A percentile compares a stretch with the other conserved stretches of the same genome.
phyloP scores from a whole-genome alignment of 1,140 invertebrate species.

The Dreissena rostriformis region DNA sequence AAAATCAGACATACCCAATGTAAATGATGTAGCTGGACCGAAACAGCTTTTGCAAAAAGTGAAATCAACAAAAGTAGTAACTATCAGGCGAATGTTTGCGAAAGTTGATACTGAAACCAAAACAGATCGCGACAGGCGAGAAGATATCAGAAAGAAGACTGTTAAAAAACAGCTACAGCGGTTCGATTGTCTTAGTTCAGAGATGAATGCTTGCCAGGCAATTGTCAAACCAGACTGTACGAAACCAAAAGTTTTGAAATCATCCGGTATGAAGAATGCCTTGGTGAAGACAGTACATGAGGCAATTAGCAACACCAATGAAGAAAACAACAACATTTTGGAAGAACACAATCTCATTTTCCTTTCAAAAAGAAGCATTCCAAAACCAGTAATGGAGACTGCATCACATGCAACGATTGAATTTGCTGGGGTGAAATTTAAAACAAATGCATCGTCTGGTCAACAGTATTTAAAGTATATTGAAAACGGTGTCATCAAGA shows the following conservation, averaged over 20 bases:
- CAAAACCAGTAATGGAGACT: too few species aligned
- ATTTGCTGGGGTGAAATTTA: constrained; percentile 40
- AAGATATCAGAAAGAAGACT: constrained; percentile 19
- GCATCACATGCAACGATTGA: not conserved
- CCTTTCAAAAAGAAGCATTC: not conserved
- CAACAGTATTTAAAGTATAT: too few species aligned
- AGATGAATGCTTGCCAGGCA: constrained; percentile 20
- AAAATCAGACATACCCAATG: constrained; percentile 25
- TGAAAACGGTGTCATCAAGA: constrained; percentile 10
- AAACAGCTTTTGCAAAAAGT: constrained; percentile 1
- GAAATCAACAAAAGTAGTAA: constrained; percentile 19
- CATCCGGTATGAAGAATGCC: constrained; percentile 33
- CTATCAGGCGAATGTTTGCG: constrained; percentile 10
- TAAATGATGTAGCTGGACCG: constrained; percentile 14
- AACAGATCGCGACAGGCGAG: constrained; percentile 17
- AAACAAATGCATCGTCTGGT: too few species aligned
- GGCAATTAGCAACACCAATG: not conserved
- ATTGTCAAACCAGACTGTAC: constrained; percentile 17
- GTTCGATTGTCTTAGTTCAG: constrained; percentile 30
- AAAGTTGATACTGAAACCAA: not conserved
- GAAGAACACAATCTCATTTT: not conserved
- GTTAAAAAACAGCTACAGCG: constrained; percentile 16
- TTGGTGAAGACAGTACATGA: not conserved
- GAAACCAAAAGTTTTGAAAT: constrained; percentile 4
- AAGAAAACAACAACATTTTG: not conserved